Evolutionary conservation across 2,113 vertebrate genomes (phyloP).

Genomic region (Antennarius striatus): DNA sequence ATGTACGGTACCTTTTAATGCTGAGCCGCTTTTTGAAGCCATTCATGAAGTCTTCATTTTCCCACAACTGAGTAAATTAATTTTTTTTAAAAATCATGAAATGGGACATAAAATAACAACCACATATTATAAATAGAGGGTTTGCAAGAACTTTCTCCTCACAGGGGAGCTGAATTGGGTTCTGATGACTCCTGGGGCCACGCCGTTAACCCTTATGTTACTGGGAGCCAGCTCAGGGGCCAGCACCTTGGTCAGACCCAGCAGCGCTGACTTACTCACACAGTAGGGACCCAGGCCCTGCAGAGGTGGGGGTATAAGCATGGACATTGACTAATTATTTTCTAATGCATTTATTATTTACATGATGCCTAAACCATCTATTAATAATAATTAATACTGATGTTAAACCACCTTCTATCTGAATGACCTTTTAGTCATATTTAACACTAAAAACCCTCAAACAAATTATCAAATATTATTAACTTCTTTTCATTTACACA

Average conservation of each 20-base stretch:
- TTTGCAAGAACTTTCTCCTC: conserved; percentile 48
- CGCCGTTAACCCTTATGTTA: conserved; percentile 88
- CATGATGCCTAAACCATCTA: too few relatives aligned
- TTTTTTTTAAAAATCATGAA: neutral
- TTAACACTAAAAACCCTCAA: too few relatives aligned
- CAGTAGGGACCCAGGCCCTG: conserved; percentile 86
- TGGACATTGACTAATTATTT: too few relatives aligned
- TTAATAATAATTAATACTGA: too few relatives aligned
- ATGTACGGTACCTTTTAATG: conserved; percentile 82
- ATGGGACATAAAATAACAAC: neutral
- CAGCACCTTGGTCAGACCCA: conserved; percentile 85
- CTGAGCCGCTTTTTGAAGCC: conserved; percentile 60
- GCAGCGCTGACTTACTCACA: conserved; percentile 88
- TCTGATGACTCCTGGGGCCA: conserved; percentile 88
- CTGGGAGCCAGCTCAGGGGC: conserved; percentile 79
- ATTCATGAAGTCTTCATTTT: conserved; percentile 59
- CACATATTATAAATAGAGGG: neutral
- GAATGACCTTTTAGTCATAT: too few relatives aligned
- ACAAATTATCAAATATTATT: too few relatives aligned
- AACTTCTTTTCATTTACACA: too few relatives aligned
- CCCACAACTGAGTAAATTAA: conserved; percentile 76
- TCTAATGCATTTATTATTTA: too few relatives aligned
- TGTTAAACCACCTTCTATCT: too few relatives aligned
- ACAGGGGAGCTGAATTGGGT: conserved; percentile 85
- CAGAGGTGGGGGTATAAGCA: neutral